Conservation (phyloP, 2,113 vertebrate species). For the Sceloporus tristichus region DNA sequence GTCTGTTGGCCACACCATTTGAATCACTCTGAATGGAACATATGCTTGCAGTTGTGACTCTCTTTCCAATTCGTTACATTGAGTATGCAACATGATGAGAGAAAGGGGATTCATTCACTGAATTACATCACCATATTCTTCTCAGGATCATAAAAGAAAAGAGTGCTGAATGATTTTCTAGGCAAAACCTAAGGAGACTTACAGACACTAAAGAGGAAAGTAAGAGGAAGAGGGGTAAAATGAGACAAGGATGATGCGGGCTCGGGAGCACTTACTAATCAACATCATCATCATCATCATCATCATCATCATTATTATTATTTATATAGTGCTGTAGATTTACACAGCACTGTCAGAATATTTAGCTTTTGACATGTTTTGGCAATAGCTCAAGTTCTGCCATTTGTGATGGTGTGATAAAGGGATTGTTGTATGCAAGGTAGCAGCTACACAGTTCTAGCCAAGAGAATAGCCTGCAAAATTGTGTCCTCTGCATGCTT, state of each 20-base stretch:
- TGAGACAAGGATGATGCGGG: too few relatives aligned
- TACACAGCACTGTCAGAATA: background rate
- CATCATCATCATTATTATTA: too few relatives aligned
- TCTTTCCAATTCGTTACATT: background rate
- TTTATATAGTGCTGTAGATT: too few relatives aligned
- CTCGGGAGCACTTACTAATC: too few relatives aligned
- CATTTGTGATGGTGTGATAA: background rate
- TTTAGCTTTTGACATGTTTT: background rate
- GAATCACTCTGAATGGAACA: background rate
- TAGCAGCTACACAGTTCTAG: background rate
- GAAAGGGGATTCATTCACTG: constrained; percentile 43
- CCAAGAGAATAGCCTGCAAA: background rate
- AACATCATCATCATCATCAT: too few relatives aligned
- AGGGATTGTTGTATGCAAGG: background rate
- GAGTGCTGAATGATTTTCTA: constrained; percentile 3
- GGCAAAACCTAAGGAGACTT: background rate
- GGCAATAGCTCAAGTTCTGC: background rate
- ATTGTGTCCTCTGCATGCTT: background rate
- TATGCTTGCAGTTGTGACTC: background rate
- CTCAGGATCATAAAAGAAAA: background rate
- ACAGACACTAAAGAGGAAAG: constrained; percentile 13
- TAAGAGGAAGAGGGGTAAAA: constrained; percentile 13
- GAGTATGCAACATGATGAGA: constrained; percentile 26
- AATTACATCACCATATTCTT: background rate
- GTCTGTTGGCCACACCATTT: background rate